These are phyloP conservation scores for Phasia obesa DNA, from an alignment of 2,888 invertebrate species.

Conservation along the genomic window DNA sequence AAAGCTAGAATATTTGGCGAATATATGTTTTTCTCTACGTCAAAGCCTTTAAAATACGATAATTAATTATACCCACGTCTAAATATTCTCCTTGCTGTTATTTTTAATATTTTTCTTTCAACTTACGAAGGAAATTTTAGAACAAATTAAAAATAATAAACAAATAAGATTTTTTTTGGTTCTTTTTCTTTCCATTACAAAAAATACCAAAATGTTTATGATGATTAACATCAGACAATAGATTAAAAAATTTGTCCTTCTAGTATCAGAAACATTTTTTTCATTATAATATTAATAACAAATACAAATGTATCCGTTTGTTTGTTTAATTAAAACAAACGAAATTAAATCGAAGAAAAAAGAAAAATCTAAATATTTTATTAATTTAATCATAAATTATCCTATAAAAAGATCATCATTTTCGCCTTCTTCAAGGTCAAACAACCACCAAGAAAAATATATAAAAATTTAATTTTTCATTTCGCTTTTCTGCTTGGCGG, in stretches of 20 bases:
- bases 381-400: constrained; percentile 30
- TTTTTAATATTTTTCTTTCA: constrained; percentile 33
- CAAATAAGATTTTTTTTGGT: constrained; percentile 36
- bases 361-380: constrained; percentile 5
- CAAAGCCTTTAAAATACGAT: constrained; percentile 51
- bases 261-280: constrained; percentile 22
- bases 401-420: constrained; percentile 3
- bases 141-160: constrained; percentile 59
- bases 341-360: constrained; percentile 8
- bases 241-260: constrained; percentile 62
- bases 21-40: constrained; percentile 49
- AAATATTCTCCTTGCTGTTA: constrained; percentile 49
- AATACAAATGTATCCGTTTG: not conserved
- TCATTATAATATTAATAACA: not conserved
- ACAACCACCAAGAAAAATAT: not conserved
- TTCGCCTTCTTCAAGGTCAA: constrained; percentile 50
- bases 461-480: not conserved
- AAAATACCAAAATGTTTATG: constrained; percentile 4
- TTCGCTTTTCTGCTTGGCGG: not conserved
- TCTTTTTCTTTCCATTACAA: not conserved
- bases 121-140: constrained; percentile 27
- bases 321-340: constrained; percentile 25
- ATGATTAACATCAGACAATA: constrained; percentile 52
- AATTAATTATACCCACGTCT: constrained; percentile 64
- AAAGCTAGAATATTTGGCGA: constrained; percentile 53